Evolutionary conservation across 2,113 vertebrate species (phyloP), one percentile per base, ranked within the genome.

Genomic region (Myocastor coypus): DNA sequence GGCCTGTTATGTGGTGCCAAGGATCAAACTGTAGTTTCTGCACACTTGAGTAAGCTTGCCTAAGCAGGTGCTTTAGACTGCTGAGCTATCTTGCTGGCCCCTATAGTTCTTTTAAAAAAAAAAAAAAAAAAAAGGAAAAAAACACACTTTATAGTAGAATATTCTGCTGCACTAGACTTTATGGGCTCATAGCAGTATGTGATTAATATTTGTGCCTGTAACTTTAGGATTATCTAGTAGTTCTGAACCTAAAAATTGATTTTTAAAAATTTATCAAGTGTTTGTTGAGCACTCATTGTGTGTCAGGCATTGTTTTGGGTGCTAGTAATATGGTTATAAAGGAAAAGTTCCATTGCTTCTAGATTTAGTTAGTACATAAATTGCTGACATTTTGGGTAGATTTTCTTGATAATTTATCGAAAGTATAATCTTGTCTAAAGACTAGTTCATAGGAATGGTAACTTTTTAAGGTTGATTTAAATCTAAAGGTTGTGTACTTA

Each of bases 391-490:
- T 94, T 94, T 93, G 73, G 22, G 61, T 85, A 89, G 50, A 12
- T 59, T 92, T 16, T 89, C 14, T 93, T 84, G 28, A 78, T 78
- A 71, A 80, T 81, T 83, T 26, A 87, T 19, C 50, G 87, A 66
- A 64, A 50, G 55, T 80, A 40, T 97, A 89, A 20, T 91, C 46
- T 92, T 96, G 24, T 78, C 22, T 86, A 82, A 91, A 89, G 61
- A 93, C 37, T 57, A 95, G 63, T 94, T 96, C 5, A 71, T 87
- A 83, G 64, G 7, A 95, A 87, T 87, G 30, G 52, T 96, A 50
- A 91, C 20, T 92, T 83, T 86, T 92, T 28, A 64, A 11, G 46
- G 4, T 75, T 82, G 17, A 20, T 89, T 91, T 94, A 71, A 89
- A 22, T 71, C 3, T 86, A 95, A 86, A 88, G 22, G 40, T 81